phyloP scores from a whole-genome alignment of 2,113 vertebrate genomes.

The Alaudala cheleensis region DNA sequence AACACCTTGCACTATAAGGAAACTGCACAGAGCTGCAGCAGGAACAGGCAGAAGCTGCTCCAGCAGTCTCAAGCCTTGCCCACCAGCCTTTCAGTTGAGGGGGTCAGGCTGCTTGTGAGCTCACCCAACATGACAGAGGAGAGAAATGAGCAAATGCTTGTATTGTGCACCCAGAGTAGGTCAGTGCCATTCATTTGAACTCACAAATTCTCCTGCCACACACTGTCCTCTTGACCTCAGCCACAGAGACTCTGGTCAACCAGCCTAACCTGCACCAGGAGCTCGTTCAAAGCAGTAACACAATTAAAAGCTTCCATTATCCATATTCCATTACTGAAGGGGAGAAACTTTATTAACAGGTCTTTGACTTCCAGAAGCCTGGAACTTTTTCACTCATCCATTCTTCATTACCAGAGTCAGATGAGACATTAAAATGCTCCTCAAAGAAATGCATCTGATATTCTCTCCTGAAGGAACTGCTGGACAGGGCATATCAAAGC shows the following conservation, averaged over 20 bases:
- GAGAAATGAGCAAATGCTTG: background rate
- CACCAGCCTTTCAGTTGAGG: background rate
- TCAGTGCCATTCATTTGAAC: background rate
- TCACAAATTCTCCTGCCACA: background rate
- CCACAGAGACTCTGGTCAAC: background rate
- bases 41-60: background rate
- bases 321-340: background rate
- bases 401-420: background rate
- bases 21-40: background rate
- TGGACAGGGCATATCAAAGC: background rate
- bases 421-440: background rate
- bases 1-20: background rate
- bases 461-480: background rate
- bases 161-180: rapidly evolving
- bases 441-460: background rate
- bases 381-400: background rate
- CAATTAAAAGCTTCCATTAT: background rate
- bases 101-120: background rate
- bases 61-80: background rate
- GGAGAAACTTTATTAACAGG: background rate
- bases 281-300: background rate
- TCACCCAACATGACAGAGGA: background rate
- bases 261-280: background rate
- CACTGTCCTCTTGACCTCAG: background rate
- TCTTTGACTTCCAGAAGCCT: background rate